Evolutionary conservation across 2,888 invertebrate species (phyloP).

Genomic region (Nomada flava): DNA sequence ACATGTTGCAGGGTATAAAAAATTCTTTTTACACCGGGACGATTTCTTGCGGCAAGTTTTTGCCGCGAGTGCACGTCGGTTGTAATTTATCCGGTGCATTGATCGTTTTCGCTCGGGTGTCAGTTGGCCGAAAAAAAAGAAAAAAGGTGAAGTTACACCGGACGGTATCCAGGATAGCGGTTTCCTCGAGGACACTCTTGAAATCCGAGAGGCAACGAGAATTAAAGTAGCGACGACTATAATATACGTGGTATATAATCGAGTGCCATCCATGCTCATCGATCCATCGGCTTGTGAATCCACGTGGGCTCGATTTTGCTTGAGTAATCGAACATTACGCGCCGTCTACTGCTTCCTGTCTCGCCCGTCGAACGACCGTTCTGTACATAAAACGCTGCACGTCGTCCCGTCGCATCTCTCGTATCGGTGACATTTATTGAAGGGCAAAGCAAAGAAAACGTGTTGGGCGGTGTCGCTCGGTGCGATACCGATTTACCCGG

Average conservation of each 20-base stretch:
- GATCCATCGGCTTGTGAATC: not conserved
- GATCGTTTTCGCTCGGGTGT: not conserved
- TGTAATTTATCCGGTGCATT: constrained; percentile 24
- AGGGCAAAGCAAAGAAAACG: constrained; percentile 27
- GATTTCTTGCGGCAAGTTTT: not conserved
- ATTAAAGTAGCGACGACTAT: not conserved
- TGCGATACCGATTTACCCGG: constrained; percentile 20
- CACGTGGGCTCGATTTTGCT: not conserved
- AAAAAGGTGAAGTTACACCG: not conserved
- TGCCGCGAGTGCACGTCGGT: constrained; percentile 31
- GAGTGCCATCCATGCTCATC: no score
- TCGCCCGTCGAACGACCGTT: not conserved
- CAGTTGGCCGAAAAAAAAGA: constrained; percentile 1
- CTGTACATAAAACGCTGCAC: not conserved
- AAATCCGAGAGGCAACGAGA: not conserved
- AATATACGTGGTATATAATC: no score
- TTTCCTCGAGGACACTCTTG: not conserved
- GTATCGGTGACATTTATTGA: constrained; percentile 7
- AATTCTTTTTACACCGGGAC: constrained; percentile 1
- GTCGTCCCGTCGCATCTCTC: not conserved
- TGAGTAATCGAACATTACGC: not conserved
- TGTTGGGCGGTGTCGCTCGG: not conserved
- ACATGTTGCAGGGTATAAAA: constrained; percentile 2
- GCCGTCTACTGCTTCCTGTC: no score
- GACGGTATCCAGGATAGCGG: not conserved